Evolutionary conservation across 2,888 invertebrate species (phyloP).

Genomic region (Mimumesa dahlbomi): DNA sequence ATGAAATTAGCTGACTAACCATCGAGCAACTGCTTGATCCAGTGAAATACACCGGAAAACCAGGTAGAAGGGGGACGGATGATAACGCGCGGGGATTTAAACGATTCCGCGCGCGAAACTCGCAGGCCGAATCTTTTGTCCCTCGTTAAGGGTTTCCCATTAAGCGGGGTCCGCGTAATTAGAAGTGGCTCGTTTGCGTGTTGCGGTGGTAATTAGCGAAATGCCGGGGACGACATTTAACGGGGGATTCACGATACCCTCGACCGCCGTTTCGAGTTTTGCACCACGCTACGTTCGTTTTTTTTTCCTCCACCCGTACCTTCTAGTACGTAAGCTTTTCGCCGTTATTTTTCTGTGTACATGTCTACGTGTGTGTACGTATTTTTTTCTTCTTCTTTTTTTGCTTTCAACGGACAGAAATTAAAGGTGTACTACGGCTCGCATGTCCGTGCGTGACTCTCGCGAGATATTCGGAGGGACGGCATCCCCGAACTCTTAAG

Average conservation of each 20-base stretch:
- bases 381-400: too few relatives aligned
- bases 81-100: constrained; percentile 24
- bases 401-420: too few relatives aligned
- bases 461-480: too few relatives aligned
- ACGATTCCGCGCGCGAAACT: constrained; percentile 27
- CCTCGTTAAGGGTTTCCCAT: constrained; percentile 55
- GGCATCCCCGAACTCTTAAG: too few relatives aligned
- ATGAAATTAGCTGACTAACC: background rate
- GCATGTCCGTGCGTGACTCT: too few relatives aligned
- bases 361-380: too few relatives aligned
- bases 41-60: background rate
- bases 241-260: constrained; percentile 21
- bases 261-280: constrained; percentile 26
- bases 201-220: constrained; percentile 53
- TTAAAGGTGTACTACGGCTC: too few relatives aligned
- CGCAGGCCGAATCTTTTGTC: constrained; percentile 45
- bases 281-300: too few relatives aligned
- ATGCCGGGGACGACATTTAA: constrained; percentile 42
- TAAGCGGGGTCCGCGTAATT: constrained; percentile 55
- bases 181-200: constrained; percentile 52
- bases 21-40: background rate
- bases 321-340: too few relatives aligned
- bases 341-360: too few relatives aligned
- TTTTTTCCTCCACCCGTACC: background rate
- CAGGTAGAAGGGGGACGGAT: background rate